Evolutionary conservation across 2,888 invertebrate species (phyloP).

Genomic region (Diloba caeruleocephala): DNA sequence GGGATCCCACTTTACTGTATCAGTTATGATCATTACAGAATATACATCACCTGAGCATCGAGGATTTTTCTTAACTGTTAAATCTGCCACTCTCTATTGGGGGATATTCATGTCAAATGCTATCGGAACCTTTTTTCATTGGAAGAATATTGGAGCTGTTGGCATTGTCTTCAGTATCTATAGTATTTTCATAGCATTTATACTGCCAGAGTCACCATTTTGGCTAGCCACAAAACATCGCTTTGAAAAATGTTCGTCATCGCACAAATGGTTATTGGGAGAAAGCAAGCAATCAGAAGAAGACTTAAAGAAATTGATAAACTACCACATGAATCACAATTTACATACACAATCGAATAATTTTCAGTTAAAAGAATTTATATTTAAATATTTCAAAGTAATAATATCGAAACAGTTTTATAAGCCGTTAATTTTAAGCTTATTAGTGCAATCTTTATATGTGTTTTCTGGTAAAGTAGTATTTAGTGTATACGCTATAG

Average conservation of each 20-base stretch:
- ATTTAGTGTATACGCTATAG: conserved; percentile 56
- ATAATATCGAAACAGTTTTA: conserved; percentile 27
- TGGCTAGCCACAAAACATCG: conserved; percentile 48
- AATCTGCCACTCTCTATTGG: conserved; percentile 50
- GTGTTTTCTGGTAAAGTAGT: conserved; percentile 43
- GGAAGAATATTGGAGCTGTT: conserved; percentile 57
- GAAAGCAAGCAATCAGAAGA: conserved; percentile 28
- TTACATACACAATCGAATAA: not conserved
- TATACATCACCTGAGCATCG: conserved; percentile 41
- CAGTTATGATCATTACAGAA: conserved; percentile 35
- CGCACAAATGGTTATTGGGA: conserved; percentile 55
- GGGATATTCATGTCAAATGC: conserved; percentile 53
- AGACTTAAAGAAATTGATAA: conserved; percentile 32
- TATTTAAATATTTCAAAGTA: conserved; percentile 20
- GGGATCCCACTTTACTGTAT: conserved; percentile 43
- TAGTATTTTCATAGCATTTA: conserved; percentile 33
- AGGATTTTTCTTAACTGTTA: conserved; percentile 55
- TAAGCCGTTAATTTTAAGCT: conserved; percentile 31
- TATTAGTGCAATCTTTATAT: conserved; percentile 26
- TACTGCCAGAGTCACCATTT: conserved; percentile 63
- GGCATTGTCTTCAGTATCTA: conserved; percentile 48
- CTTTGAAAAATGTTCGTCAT: conserved; percentile 28
- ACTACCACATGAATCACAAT: conserved; percentile 14
- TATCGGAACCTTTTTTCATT: conserved; percentile 62
- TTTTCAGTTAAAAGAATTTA: conserved; percentile 11